Conservation (phyloP, 2,888 invertebrate genomes). For the Lasioglossum marginatum region DNA sequence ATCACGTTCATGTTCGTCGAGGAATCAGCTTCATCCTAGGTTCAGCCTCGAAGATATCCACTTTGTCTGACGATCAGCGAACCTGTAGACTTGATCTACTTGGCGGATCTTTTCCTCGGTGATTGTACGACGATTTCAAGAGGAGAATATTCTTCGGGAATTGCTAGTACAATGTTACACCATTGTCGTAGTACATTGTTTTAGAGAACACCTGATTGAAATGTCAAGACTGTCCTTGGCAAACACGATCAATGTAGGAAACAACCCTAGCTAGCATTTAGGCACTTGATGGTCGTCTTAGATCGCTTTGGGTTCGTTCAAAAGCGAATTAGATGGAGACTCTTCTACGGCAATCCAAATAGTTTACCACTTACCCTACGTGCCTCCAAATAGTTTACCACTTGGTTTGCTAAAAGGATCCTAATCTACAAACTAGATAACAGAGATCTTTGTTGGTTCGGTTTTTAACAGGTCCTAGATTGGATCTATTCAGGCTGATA, state of each 20-base stretch:
- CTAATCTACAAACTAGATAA: background rate
- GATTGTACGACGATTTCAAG: background rate
- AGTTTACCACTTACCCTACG: background rate
- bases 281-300: background rate
- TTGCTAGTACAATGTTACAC: background rate
- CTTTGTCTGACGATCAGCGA: background rate
- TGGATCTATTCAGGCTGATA: no score
- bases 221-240: background rate
- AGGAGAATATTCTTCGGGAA: background rate
- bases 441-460: background rate
- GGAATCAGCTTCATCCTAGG: background rate
- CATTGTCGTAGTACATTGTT: background rate
- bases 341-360: background rate
- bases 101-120: background rate
- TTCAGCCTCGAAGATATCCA: background rate
- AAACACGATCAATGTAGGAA: background rate
- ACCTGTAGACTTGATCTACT: background rate
- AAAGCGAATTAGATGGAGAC: background rate
- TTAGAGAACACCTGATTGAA: background rate
- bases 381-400: background rate
- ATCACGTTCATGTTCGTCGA: background rate
- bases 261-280: background rate
- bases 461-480: background rate
- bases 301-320: background rate
- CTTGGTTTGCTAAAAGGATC: background rate